Percentiles rank a stretch among this genome's conserved stretches.
Evolutionary conservation across 2,888 invertebrate genomes (phyloP).

Genomic region (Tanypteryx hageni): DNA sequence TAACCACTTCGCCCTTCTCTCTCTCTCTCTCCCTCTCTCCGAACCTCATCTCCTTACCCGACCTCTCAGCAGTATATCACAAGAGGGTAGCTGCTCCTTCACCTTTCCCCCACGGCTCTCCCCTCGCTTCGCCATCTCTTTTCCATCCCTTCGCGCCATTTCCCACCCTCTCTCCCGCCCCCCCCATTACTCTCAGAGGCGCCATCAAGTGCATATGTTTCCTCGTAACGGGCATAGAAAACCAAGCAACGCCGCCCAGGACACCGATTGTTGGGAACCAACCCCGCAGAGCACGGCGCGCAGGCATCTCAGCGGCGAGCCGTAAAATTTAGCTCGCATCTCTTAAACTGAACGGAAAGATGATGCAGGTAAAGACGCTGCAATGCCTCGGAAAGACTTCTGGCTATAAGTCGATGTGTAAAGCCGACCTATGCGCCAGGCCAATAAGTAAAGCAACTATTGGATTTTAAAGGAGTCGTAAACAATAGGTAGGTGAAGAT

Average conservation of each 20-base stretch:
- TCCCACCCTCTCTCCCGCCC: neutral
- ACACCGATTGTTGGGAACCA: no score
- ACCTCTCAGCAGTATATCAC: conserved; percentile 9
- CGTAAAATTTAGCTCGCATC: neutral
- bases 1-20: neutral
- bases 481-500: no score
- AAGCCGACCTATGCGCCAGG: no score
- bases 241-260: neutral
- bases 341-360: no score
- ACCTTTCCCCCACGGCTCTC: neutral
- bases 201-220: conserved; percentile 47
- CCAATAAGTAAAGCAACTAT: no score
- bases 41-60: neutral
- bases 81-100: neutral
- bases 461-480: no score
- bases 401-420: no score
- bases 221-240: neutral
- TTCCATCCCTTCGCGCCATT: neutral
- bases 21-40: neutral
- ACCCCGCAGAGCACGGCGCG: no score
- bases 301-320: neutral
- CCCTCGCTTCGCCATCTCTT: neutral
- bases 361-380: no score
- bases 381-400: no score
- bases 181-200: conserved; percentile 29